phyloP scores from a whole-genome alignment of 2,797 vertebrate genomes.

The Epinephelus malabaricus region DNA sequence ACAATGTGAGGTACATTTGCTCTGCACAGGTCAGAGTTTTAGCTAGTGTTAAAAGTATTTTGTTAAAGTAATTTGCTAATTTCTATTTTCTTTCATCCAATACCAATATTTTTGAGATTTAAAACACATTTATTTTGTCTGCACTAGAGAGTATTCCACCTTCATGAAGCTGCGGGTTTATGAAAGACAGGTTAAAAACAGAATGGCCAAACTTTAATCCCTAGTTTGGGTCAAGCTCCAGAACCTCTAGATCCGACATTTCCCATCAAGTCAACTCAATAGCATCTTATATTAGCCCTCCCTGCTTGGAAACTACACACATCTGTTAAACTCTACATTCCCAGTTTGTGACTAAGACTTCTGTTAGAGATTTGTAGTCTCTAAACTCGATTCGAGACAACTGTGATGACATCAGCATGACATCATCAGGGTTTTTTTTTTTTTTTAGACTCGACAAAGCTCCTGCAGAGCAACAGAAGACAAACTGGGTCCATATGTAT shows the following conservation, averaged over 20 bases:
- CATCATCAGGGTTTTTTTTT: neutral
- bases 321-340: neutral
- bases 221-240: neutral
- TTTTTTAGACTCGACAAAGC: neutral
- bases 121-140: neutral
- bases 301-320: no score
- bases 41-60: neutral
- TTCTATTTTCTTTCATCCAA: neutral
- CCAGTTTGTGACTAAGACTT: neutral
- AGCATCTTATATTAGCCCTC: neutral
- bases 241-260: neutral
- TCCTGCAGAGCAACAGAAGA: neutral
- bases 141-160: neutral
- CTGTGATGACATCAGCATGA: neutral
- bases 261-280: slow-evolving; percentile 22
- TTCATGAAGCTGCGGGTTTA: neutral
- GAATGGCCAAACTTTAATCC: neutral
- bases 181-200: neutral
- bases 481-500: neutral
- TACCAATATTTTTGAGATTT: neutral
- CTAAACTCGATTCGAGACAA: neutral
- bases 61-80: neutral
- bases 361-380: neutral
- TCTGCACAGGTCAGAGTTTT: neutral
- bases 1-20: neutral